Evolutionary conservation across 2,888 invertebrate species (phyloP), one percentile per base, ranked within the genome.

Genomic region (Ormia ochracea): DNA sequence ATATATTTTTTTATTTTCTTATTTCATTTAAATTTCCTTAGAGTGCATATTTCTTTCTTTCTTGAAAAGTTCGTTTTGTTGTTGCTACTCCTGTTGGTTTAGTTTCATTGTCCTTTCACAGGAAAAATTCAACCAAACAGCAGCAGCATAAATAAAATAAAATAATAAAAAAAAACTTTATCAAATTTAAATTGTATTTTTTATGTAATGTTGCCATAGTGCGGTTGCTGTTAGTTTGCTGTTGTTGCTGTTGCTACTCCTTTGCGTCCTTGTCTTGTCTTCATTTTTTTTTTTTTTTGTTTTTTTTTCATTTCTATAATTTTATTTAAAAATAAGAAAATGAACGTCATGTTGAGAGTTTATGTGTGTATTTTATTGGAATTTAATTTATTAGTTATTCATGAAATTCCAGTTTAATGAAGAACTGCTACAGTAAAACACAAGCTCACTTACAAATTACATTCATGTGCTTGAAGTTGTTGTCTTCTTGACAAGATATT

Each of bases 11-110:
- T 68, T 61, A 61, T 74, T 74, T 63, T 69, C 78, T 81, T 78
- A 81, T 78, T 81, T 78, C 78, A 78, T 81, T 81, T 81, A 78
- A 81, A 78, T 81, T 78, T 75, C 78, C 78, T 81, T 81, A 78
- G 86, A 84, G 85, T 85, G 83, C 84, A 83, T 82, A 74, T 74
- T 76, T 78, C 74, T 72, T 48, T 23, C 41, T 50, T 61, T 45
- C 75, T 81, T 81, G 76, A 82, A 82, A 77, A 69, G 61, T 61
- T 70, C 23, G 36, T 58, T 58, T 77, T 68, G 58, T 69, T 69
- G 66, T 45, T 78, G 23, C 48, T 73, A 75, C 10, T 56, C 72
- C 17, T 52, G 56, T 69, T 73, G 50, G 48, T 63, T 66, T 59
- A 54, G 59, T 74, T 76, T 19, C 68, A 76, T 76, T 72, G 80